Base-by-base conservation (phyloP, 2,797 vertebrate species). In the Enteromius fasciolatus region DNA sequence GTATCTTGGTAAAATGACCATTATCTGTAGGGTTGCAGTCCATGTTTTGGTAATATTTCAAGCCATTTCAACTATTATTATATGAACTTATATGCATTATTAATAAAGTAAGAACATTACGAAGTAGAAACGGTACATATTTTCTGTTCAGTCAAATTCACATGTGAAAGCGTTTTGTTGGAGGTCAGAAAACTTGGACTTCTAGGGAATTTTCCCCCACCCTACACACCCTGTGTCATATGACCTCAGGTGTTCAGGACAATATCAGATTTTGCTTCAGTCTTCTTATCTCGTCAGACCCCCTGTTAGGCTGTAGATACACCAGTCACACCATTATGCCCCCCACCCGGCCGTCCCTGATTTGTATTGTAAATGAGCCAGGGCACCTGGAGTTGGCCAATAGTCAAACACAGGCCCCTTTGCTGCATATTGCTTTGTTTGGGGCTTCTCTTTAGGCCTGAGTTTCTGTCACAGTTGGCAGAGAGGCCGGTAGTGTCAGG, bases 361-460 rank as follows among this genome's bases (percentile, higher is more conserved):
- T 95, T 95, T 95, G 94, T 88, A 88, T 94, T 94, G 94, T 93
- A 95, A 95, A 95, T 94, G 85, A 94, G 90, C 83, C 81, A 66
- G 63, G 79, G 84, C 85, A 84, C 81, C 79, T 78, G 83, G 84
- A 86, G 83, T 82, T 78, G 77, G 44, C 33, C 85, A 81, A 66
- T 39, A 88, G 77, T 73, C 67, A 79, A 84, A 81, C 83, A 83
- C 63, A 78, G 48, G 48, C 81, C 78, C 75, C 70, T 75, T 64
- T 80, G 79, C 77, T 78, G 50, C 23, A 46, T 76, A 84, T 36
- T 77, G 70, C 84, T 88, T 88, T 88, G 86, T 84, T 72, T 84
- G 57, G 80, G 67, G 63, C 75, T 86, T 76, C 81, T 78, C 74
- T 88, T 85, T 54, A 77, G 87, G 82, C 61, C 78, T 76, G 86